Base-by-base conservation (phyloP, 2,888 invertebrate genomes). In the Tinea semifulvella region DNA sequence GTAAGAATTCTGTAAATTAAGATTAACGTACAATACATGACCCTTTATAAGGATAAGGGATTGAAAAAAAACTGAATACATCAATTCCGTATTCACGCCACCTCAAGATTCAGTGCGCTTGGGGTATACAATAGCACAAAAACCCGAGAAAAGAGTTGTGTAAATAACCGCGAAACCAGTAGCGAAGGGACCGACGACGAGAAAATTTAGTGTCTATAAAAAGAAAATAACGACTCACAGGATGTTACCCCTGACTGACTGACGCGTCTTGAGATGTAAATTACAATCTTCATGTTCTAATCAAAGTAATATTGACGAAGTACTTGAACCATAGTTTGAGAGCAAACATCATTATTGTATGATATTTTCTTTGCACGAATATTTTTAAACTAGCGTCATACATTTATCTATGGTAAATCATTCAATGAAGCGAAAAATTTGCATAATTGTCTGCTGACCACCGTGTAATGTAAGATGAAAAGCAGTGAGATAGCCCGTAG, bases 361-460 rank as follows among this genome's bases (percentile, higher is more conserved):
- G n/a, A n/a, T n/a, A n/a, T n/a, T n/a, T n/a, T n/a, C n/a, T n/a
- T n/a, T n/a, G n/a, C n/a, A n/a, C n/a, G n/a, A n/a, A n/a, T n/a
- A n/a, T n/a, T n/a, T n/a, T n/a, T n/a, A n/a, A n/a, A n/a, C n/a
- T n/a, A n/a, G n/a, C n/a, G n/a, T n/a, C n/a, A n/a, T n/a, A n/a
- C n/a, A n/a, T n/a, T 31, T 31, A 31, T 31, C 14, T 31, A 31
- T 6, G 31, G 18, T 17, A 19, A 38, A 38, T 14, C 2, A 19
- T 18, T 17, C 40, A 22, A 40, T 40, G 22, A 20, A 13, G 22
- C 13, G 11, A n/a, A 14, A 40, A 40, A 40, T 22, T 22, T 40
- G 40, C 40, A 40, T 40, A 40, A 40, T 40, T 22, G 22, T 22
- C 11, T 17, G 40, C 40, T 22, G 40, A 22, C 40, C 22, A 40